These are phyloP conservation scores for Coptodon bakossiorum DNA, from an alignment of 2,113 vertebrate species.

Conservation along the genomic window DNA sequence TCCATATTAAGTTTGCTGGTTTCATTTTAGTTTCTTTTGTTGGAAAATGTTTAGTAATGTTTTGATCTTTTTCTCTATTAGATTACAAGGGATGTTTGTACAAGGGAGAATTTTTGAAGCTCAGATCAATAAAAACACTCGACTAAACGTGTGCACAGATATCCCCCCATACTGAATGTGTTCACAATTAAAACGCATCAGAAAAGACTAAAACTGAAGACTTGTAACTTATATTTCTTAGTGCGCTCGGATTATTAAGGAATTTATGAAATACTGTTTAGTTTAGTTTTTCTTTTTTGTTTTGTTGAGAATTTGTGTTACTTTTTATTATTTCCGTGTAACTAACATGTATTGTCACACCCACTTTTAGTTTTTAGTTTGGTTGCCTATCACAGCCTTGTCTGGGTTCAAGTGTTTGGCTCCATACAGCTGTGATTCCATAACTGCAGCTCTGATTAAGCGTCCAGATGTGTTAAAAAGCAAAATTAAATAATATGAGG, in stretches of 20 bases:
- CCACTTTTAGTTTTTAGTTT: background rate
- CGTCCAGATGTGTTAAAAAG: background rate
- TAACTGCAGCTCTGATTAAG: background rate
- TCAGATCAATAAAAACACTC: background rate
- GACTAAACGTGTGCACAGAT: background rate
- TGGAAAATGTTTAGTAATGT: background rate
- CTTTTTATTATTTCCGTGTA: background rate
- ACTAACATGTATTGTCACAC: background rate
- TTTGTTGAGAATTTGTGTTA: background rate
- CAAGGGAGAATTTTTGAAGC: background rate
- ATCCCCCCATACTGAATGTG: background rate
- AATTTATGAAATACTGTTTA: background rate
- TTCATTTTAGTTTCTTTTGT: background rate
- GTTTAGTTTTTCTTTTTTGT: background rate
- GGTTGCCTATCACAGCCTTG: background rate
- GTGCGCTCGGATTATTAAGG: background rate
- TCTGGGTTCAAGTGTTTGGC: background rate
- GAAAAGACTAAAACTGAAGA: background rate
- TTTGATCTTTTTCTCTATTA: background rate
- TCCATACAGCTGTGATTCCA: background rate
- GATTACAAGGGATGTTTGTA: background rate
- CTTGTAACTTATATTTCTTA: background rate
- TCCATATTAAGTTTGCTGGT: background rate
- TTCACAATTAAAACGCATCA: background rate
- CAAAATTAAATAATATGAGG: background rate